phyloP scores from a whole-genome alignment of 2,888 invertebrate genomes.

The Pegoplata infirma region DNA sequence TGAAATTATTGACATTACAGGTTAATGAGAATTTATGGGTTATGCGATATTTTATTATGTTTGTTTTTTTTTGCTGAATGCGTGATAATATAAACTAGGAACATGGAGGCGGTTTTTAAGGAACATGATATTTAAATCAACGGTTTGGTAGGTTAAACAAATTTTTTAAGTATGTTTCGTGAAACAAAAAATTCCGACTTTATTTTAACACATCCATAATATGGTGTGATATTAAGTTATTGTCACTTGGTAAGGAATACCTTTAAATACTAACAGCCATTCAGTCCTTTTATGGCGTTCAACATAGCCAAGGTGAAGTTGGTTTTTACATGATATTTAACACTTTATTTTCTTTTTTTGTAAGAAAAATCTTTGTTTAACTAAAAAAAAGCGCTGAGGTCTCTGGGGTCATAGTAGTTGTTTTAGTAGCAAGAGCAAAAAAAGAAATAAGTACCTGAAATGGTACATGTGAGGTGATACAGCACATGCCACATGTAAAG shows the following conservation, averaged over 20 bases:
- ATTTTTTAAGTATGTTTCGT: too few species aligned
- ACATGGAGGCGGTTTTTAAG: neutral
- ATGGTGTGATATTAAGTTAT: neutral
- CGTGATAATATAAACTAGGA: neutral
- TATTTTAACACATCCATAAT: too few species aligned
- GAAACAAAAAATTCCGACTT: too few species aligned
- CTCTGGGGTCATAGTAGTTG: constrained; percentile 27
- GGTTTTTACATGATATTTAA: constrained; percentile 28
- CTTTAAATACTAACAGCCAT: neutral
- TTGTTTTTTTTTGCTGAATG: neutral
- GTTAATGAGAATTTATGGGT: constrained; percentile 61
- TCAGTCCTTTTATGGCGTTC: neutral
- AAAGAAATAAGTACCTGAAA: neutral
- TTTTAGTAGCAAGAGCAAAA: constrained; percentile 8
- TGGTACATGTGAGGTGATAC: neutral
- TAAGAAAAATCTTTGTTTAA: neutral
- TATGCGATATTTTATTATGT: constrained; percentile 17
- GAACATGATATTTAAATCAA: neutral
- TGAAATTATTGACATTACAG: constrained; percentile 60
- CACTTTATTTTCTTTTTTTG: constrained; percentile 24
- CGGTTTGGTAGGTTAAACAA: too few species aligned
- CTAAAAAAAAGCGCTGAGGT: neutral
- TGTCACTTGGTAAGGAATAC: neutral
- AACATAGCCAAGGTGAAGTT: neutral
- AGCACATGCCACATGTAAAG: constrained; percentile 33